Percentiles rank a stretch among this genome's conserved stretches.
Evolutionary conservation across 2,113 vertebrate genomes (phyloP).

Genomic region (Aspiorhynchus laticeps): DNA sequence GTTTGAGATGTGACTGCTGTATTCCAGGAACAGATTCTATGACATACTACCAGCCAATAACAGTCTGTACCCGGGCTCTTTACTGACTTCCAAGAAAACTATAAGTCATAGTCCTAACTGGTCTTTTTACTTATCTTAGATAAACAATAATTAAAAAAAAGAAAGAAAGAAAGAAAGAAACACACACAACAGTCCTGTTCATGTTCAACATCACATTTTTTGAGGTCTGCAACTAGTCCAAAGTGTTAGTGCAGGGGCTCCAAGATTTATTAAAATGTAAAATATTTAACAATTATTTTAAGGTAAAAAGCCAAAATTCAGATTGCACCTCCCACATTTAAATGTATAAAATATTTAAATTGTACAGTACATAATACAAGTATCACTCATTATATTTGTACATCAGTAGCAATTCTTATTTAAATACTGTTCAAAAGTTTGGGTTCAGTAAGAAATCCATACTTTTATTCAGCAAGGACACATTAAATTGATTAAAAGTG

Average conservation of each 20-base stretch:
- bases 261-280: background rate
- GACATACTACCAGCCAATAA: background rate
- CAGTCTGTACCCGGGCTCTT: background rate
- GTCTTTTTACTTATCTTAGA: background rate
- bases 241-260: background rate
- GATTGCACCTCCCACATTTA: background rate
- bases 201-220: background rate
- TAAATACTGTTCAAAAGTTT: too few relatives aligned
- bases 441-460: too few relatives aligned
- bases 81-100: background rate
- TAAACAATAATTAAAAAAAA: background rate
- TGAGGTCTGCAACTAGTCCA: background rate
- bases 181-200: background rate
- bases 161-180: background rate
- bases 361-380: too few relatives aligned
- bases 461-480: too few relatives aligned
- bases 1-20: background rate
- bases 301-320: background rate
- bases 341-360: background rate
- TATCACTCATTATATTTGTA: too few relatives aligned
- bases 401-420: too few relatives aligned
- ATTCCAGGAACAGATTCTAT: constrained; percentile 18
- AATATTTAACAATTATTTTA: too few relatives aligned
- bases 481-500: too few relatives aligned
- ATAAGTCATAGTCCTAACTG: background rate